phyloP scores from a whole-genome alignment of 2,797 vertebrate species.

The Microhierax caerulescens region DNA sequence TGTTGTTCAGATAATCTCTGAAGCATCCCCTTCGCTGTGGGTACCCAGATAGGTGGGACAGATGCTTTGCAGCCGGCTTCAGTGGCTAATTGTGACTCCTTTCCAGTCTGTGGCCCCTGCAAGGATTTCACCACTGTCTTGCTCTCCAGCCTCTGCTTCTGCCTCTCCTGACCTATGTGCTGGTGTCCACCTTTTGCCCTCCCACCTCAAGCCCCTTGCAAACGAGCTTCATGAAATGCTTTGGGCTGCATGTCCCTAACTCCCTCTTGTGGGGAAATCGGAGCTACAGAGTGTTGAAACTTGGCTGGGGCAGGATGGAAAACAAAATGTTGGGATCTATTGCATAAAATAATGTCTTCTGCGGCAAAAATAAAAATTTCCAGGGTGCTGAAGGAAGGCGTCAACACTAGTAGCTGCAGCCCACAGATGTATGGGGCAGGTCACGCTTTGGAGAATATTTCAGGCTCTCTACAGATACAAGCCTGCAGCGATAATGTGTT shows the following conservation, averaged over 20 bases:
- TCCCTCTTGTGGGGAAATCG: constrained; percentile 54
- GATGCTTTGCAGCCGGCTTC: not conserved
- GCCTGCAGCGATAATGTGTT: not conserved
- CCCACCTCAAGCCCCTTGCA: not conserved
- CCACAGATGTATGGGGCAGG: not conserved
- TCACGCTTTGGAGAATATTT: not conserved
- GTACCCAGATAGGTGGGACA: not conserved
- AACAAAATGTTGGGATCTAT: constrained; percentile 11
- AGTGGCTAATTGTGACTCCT: not conserved
- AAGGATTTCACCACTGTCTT: not conserved
- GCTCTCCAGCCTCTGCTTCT: not conserved
- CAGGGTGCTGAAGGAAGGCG: constrained; percentile 1
- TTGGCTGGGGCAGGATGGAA: not conserved
- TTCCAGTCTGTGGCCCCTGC: not conserved
- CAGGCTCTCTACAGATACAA: not conserved
- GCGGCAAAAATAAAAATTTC: not conserved
- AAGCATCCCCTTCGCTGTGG: not conserved
- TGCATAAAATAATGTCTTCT: not conserved
- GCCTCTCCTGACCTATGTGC: not conserved
- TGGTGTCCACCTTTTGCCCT: not conserved
- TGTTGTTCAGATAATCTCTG: not conserved
- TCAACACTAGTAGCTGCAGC: not conserved
- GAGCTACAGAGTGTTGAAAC: not conserved
- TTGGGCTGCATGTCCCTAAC: not conserved
- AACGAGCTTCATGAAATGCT: not conserved